Percentiles rank a stretch among this genome's conserved stretches.
Conservation (phyloP, 1,140 invertebrate species). For the Conus ventricosus region DNA sequence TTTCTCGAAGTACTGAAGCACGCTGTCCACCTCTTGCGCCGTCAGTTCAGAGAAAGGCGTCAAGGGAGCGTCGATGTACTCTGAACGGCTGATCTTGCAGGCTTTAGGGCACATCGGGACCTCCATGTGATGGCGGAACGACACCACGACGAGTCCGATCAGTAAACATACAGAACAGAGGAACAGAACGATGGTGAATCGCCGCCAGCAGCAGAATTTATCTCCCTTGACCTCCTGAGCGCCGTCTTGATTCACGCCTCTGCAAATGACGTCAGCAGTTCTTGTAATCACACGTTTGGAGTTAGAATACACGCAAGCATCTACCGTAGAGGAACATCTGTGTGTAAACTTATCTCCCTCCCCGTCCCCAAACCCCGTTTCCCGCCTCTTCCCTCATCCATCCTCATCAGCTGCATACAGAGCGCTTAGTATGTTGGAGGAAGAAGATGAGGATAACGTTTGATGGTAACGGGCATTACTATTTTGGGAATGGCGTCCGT, state of each 20-base stretch:
- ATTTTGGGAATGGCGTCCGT: too few relatives aligned
- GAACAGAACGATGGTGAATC: too few relatives aligned
- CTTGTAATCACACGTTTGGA: neutral
- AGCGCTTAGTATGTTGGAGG: too few relatives aligned
- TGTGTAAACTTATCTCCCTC: neutral
- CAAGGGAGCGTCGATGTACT: conserved; percentile 25
- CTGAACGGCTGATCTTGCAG: conserved; percentile 30
- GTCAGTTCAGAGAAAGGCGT: conserved; percentile 52
- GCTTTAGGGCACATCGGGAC: neutral
- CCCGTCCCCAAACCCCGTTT: too few relatives aligned
- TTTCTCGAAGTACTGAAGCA: conserved; percentile 48
- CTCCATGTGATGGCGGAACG: too few relatives aligned
- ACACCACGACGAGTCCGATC: neutral
- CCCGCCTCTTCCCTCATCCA: too few relatives aligned
- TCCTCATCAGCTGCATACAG: too few relatives aligned
- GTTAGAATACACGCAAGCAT: neutral
- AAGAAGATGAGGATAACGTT: too few relatives aligned
- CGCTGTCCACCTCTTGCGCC: conserved; percentile 46
- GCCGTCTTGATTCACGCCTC: neutral
- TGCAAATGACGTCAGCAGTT: neutral
- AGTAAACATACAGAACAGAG: neutral
- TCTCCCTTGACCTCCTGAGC: neutral
- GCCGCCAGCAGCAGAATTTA: neutral
- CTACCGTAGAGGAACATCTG: neutral
- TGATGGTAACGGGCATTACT: too few relatives aligned